Evolutionary conservation across 2,797 vertebrate species (phyloP).

Genomic region (Sebastes itinus): DNA sequence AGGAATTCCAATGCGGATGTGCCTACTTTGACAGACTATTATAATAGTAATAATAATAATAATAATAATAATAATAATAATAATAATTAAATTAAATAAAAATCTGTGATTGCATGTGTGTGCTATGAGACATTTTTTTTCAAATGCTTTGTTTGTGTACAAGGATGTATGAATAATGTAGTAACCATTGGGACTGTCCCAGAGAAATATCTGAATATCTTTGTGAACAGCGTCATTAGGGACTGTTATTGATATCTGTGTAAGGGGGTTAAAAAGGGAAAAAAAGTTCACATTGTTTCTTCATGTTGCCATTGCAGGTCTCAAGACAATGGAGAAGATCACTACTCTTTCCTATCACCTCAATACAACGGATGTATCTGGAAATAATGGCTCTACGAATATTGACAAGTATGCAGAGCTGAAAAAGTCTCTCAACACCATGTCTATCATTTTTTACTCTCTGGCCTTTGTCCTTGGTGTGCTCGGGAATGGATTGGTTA

Average conservation of each 20-base stretch:
- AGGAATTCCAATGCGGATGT: background rate
- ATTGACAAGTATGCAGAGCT: slow-evolving; percentile 65
- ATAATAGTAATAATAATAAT: too few species aligned
- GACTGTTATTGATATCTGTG: background rate
- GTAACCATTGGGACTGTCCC: too few species aligned
- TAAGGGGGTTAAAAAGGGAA: background rate
- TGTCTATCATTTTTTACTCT: background rate
- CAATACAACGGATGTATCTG: slow-evolving; percentile 34
- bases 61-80: too few species aligned
- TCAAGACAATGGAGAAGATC: slow-evolving; percentile 52
- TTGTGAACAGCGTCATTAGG: too few species aligned
- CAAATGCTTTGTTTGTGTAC: too few species aligned
- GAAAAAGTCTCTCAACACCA: slow-evolving; percentile 68
- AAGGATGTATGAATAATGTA: too few species aligned
- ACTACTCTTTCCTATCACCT: slow-evolving; percentile 37
- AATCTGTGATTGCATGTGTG: background rate
- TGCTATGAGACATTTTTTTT: too few species aligned
- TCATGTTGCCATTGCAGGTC: slow-evolving; percentile 35
- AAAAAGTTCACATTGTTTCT: background rate
- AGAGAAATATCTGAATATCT: too few species aligned
- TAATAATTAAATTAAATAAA: background rate
- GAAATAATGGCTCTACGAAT: slow-evolving; percentile 44
- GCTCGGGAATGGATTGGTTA: slow-evolving; percentile 81
- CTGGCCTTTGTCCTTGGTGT: background rate
- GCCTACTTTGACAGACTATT: background rate